Conservation (phyloP, 2,797 vertebrate genomes). For the Perodicticus potto region DNA sequence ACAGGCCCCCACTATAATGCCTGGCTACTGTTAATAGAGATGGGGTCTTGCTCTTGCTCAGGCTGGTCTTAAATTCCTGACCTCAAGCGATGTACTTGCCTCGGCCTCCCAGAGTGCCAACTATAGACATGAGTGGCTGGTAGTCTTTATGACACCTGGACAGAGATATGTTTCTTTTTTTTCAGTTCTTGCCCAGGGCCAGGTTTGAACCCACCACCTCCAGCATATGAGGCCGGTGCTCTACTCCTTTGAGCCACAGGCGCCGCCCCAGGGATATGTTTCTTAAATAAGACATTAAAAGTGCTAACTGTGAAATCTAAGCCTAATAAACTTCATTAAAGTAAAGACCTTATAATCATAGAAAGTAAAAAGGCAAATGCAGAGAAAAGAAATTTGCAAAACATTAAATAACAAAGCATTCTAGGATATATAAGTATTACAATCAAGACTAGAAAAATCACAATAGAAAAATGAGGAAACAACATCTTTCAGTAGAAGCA, state of each 20-base stretch:
- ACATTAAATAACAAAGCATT: background rate
- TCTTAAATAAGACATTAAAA: slow-evolving; percentile 6
- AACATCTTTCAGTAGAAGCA: slow-evolving; percentile 23
- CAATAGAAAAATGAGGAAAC: background rate
- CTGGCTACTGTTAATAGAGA: too few species aligned
- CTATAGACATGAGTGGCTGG: too few species aligned
- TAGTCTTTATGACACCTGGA: background rate
- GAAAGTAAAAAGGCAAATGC: slow-evolving; percentile 23
- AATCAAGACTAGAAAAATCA: background rate
- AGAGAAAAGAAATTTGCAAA: background rate
- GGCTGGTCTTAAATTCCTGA: too few species aligned
- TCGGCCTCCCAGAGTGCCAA: too few species aligned
- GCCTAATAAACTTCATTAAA: background rate
- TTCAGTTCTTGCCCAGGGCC: too few species aligned
- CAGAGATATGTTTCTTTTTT: background rate
- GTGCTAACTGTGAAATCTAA: slow-evolving; percentile 4
- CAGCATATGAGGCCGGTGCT: too few species aligned
- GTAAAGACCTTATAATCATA: slow-evolving; percentile 17
- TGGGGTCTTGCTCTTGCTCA: too few species aligned
- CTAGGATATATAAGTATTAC: background rate
- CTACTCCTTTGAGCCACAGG: too few species aligned
- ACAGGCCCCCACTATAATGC: too few species aligned
- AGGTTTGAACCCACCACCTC: too few species aligned
- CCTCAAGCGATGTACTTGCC: too few species aligned
- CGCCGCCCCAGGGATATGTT: too few species aligned